phyloP scores from a whole-genome alignment of 2,113 vertebrate genomes.

The Actenoides lindsayi region DNA sequence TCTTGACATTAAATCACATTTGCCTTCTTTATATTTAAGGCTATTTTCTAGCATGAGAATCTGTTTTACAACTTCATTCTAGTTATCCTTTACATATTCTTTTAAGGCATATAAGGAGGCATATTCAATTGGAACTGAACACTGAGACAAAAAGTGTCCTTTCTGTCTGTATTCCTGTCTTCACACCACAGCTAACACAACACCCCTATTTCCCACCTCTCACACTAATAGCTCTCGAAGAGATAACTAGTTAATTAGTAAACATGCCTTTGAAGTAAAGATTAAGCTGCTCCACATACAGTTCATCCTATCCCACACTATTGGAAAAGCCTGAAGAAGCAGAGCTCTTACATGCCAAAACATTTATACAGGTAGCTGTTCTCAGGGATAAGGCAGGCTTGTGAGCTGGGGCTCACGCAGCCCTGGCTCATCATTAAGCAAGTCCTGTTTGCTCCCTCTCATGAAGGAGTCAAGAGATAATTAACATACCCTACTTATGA shows the following conservation, averaged over 20 bases:
- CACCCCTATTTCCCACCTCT: not conserved
- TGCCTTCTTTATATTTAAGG: not conserved
- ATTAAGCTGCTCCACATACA: not conserved
- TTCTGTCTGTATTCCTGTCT: not conserved
- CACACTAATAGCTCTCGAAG: not conserved
- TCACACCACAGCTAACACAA: not conserved
- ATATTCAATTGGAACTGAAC: not conserved
- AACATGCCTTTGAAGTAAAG: not conserved
- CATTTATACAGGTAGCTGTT: not conserved
- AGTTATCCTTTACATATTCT: not conserved
- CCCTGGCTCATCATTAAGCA: rapidly evolving
- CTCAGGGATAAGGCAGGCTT: not conserved
- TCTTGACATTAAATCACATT: not conserved
- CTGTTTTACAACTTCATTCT: not conserved
- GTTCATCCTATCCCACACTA: not conserved
- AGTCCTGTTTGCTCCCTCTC: not conserved
- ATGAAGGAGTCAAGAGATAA: not conserved
- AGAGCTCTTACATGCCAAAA: not conserved
- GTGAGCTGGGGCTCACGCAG: not conserved
- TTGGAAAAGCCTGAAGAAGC: not conserved
- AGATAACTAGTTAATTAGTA: not conserved
- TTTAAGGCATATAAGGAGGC: not conserved
- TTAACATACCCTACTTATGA: not conserved
- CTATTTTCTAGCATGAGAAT: not conserved
- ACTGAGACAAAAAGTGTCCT: not conserved